Base-by-base conservation (phyloP, 2,797 vertebrate species). In the Pipistrellus nathusii region DNA sequence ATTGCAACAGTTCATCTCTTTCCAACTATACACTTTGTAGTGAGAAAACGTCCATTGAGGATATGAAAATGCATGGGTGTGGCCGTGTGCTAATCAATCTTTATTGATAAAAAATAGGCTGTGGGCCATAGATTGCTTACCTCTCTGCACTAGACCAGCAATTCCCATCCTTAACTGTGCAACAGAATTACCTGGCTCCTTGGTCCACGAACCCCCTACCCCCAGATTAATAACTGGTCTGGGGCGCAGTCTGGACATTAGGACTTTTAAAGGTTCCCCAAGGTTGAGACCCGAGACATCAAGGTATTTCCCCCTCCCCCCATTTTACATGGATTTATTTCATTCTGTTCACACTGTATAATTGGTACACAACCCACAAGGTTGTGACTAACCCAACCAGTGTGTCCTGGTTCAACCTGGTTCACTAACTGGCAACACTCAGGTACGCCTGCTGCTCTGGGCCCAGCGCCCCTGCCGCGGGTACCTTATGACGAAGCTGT, bases 401-500 rank as follows among this genome's bases (percentile, higher is more conserved):
- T 1, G 4, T 30, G 5, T 23, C 59, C 35, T 55, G 8, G 57
- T 94, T 93, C 32, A 12, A 2, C n/a, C 71, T 41, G 38, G 38
- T 41, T 41, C 38, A 41, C 6, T 41, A 51, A 8, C 18, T 5
- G 81, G 27, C 41, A 17, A 0, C 17, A 44, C 25, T 59, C 15
- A 15, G 48, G 8, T 1, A 20, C 2, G 44, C 46, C 76, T 6
- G 32, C 53, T 1, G 0, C 90, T 46, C 0, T 1, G 35, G 48
- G 23, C 38, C 55, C 46, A 23, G 51, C 72, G 38, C 8, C 15
- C 21, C 51, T 8, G 46, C 9, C 0, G 5, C 0, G 0, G 1
- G 89, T 98, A 99, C 99, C 99, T 99, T 91, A 99, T 99, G 57
- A 99, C 99, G 27, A 99, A 99, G 98, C 99, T 99, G 96, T 99